Base-by-base conservation (phyloP, 2,113 vertebrate species). In the Atractosteus spatula region DNA sequence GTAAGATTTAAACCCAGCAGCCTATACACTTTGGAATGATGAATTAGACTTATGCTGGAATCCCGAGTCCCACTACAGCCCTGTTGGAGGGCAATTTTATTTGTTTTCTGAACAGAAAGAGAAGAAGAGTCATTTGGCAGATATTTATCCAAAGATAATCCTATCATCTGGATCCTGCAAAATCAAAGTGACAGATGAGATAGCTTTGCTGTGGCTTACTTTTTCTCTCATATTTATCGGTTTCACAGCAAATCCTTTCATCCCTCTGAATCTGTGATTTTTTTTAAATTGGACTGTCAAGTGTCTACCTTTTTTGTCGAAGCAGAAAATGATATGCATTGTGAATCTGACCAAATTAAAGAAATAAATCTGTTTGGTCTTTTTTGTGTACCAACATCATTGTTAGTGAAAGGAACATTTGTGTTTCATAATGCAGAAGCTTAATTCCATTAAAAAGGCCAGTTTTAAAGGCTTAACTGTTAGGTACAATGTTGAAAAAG, bases 91-190 rank as follows among this genome's bases (percentile, higher is more conserved):
- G 41, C 10, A 51, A 51, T n/a, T 44, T 51, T 68, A 62, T 65
- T 54, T 61, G 71, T 69, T 72, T 69, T 66, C 56, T 59, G 43
- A 76, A 62, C 68, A 66, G 17, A 71, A 44, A 66, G 76, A 71
- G 76, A 59, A 77, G 66, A 74, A 67, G 17, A 66, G 59, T 71
- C 29, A 55, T 73, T 70, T 77, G 71, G 76, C 76, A 77, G 71
- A 61, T 71, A 66, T 54, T 47, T 64, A 68, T 54, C 41, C 55
- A 63, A 44, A 77, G 68, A 29, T 77, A 74, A 71, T 74, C 69
- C 76, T 74, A 61, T 74, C 76, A 77, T 77, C 72, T 77, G 76
- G 72, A 57, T 69, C 67, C 71, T 61, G 61, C 76, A 74, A 77
- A 77, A 63, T 45, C 59, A 67, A 74, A 74, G 71, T 77, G 76